Percentiles rank a stretch among this genome's conserved stretches.
These are phyloP conservation scores for Nymphalis io DNA, from an alignment of 1,140 invertebrate genomes.

Conservation along the genomic window DNA sequence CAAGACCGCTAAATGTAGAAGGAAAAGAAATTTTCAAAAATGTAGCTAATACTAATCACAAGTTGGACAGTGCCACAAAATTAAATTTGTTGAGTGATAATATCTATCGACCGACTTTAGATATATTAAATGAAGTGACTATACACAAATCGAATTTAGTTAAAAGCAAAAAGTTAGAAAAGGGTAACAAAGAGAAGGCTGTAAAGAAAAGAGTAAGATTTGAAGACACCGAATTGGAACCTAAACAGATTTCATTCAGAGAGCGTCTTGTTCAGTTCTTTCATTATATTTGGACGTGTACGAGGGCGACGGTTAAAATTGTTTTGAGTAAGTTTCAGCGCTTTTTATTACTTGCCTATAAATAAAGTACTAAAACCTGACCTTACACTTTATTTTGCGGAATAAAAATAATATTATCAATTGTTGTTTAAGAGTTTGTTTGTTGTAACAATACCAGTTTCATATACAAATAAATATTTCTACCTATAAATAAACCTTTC, in stretches of 20 bases:
- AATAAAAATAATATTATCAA: background rate
- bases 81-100: conserved; percentile 42
- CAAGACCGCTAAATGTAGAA: conserved; percentile 41
- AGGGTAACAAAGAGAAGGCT: conserved; percentile 45
- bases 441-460: too few species aligned
- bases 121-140: conserved; percentile 53
- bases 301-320: conserved; percentile 49
- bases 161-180: conserved; percentile 48
- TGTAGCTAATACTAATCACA: conserved; percentile 41
- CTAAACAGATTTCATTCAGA: conserved; percentile 48
- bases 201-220: conserved; percentile 68
- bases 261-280: conserved; percentile 59
- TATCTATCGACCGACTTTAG: conserved; percentile 37
- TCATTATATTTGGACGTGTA: conserved; percentile 57
- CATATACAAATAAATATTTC: too few species aligned
- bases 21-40: conserved; percentile 48
- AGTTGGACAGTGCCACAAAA: conserved; percentile 28
- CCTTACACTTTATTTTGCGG: conserved; percentile 5
- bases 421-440: background rate
- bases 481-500: too few species aligned
- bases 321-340: conserved; percentile 56
- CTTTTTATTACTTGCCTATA: conserved; percentile 13
- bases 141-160: conserved; percentile 57
- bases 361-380: conserved; percentile 17
- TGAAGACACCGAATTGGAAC: conserved; percentile 45